Percentiles rank a stretch among this genome's conserved stretches.
These are phyloP conservation scores for Drosophila tripunctata DNA, from an alignment of 2,888 invertebrate species.

Conservation along the genomic window DNA sequence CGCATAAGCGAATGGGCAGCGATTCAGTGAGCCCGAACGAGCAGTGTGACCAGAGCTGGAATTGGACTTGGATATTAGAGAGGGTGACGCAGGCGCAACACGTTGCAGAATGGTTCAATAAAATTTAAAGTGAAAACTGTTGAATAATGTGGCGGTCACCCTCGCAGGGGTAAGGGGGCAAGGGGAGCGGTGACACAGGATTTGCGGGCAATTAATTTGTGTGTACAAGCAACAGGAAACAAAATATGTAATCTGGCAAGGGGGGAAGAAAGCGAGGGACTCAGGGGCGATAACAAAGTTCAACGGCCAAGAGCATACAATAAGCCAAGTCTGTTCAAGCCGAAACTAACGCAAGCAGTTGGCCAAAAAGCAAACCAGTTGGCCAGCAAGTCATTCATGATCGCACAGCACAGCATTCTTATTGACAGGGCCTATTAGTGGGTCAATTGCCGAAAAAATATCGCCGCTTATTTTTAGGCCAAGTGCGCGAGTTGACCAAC, in stretches of 20 bases:
- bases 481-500: constrained; percentile 36
- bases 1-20: constrained; percentile 58
- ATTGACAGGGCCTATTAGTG: constrained; percentile 78
- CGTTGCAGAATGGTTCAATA: constrained; percentile 70
- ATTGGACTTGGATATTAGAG: constrained; percentile 8
- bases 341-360: constrained; percentile 5
- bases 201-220: constrained; percentile 84
- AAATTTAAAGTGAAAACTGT: constrained; percentile 79
- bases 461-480: constrained; percentile 58
- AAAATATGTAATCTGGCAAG: constrained; percentile 18
- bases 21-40: constrained; percentile 56
- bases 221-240: constrained; percentile 68
- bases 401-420: constrained; percentile 36
- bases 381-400: constrained; percentile 45
- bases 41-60: not conserved
- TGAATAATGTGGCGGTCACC: constrained; percentile 63
- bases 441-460: constrained; percentile 68
- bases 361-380: not conserved
- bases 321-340: not conserved
- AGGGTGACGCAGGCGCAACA: constrained; percentile 73
- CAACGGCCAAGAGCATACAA: constrained; percentile 57
- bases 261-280: not conserved
- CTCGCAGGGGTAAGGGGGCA: not conserved
- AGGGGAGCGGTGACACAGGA: constrained; percentile 69
- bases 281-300: constrained; percentile 41